A percentile compares a stretch with the other conserved stretches of the same genome.
Conservation (phyloP, 2,797 vertebrate species). For the Chaetodon trifasciatus region DNA sequence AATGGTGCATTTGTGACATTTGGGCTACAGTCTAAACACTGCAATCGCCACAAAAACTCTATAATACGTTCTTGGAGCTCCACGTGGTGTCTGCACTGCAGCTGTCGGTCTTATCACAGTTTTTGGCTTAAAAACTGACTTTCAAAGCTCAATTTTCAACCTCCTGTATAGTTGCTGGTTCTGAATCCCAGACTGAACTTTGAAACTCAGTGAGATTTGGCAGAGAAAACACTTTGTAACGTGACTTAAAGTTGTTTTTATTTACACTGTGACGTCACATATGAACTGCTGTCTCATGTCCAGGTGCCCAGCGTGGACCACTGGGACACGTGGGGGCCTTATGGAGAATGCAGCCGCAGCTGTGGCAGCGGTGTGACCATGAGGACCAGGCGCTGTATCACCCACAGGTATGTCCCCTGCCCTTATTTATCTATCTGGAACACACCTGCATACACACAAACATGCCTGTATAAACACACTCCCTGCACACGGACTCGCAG, state of each 20-base stretch:
- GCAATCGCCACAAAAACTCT: too few species aligned
- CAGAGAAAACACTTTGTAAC: background rate
- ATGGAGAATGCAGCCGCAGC: slow-evolving; percentile 92
- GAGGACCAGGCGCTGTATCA: slow-evolving; percentile 88
- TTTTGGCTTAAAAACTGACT: background rate
- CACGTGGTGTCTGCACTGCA: background rate
- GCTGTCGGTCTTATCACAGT: background rate
- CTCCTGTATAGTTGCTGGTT: too few species aligned
- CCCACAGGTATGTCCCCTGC: slow-evolving; percentile 85
- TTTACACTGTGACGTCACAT: background rate
- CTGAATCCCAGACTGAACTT: background rate
- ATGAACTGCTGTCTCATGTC: slow-evolving; percentile 9
- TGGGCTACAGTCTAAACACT: too few species aligned
- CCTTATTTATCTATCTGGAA: background rate
- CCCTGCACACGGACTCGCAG: background rate
- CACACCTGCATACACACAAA: background rate
- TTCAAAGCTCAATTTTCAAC: background rate
- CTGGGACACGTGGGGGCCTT: slow-evolving; percentile 93
- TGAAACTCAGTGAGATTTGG: background rate
- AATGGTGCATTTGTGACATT: background rate
- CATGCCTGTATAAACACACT: background rate
- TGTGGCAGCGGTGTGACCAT: slow-evolving; percentile 92
- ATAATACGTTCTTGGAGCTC: too few species aligned
- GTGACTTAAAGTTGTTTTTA: background rate
- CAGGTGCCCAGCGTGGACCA: slow-evolving; percentile 81